phyloP scores from a whole-genome alignment of 2,888 invertebrate genomes.

The Melinaea menophilus region DNA sequence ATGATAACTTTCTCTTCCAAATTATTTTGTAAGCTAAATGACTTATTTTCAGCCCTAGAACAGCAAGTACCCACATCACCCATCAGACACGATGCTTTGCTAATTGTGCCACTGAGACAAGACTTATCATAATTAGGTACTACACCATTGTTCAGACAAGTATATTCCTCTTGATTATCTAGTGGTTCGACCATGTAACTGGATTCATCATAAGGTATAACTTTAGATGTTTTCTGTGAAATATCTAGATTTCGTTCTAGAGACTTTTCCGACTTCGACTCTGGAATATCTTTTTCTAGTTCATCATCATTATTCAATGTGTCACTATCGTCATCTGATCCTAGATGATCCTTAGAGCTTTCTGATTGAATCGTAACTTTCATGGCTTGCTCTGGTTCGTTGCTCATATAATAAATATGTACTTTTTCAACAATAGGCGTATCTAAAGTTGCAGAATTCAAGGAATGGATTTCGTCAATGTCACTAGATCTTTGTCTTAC shows the following conservation, averaged over 20 bases:
- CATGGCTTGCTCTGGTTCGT: slow-evolving; percentile 86
- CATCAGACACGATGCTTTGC: slow-evolving; percentile 69
- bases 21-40: slow-evolving; percentile 57
- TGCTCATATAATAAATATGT: slow-evolving; percentile 87
- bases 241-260: slow-evolving; percentile 53
- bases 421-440: slow-evolving; percentile 86
- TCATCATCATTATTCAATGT: slow-evolving; percentile 82
- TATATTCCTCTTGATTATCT: slow-evolving; percentile 60
- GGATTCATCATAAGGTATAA: slow-evolving; percentile 72
- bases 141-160: slow-evolving; percentile 61
- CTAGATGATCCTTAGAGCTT: slow-evolving; percentile 81
- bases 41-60: slow-evolving; percentile 61
- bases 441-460: slow-evolving; percentile 84
- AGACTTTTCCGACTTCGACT: slow-evolving; percentile 67
- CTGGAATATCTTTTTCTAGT: slow-evolving; percentile 75
- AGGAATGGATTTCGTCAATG: slow-evolving; percentile 89
- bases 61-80: slow-evolving; percentile 70
- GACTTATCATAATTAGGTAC: slow-evolving; percentile 71
- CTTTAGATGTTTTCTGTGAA: slow-evolving; percentile 55
- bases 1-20: slow-evolving; percentile 77
- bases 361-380: slow-evolving; percentile 84
- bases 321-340: slow-evolving; percentile 83
- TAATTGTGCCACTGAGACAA: slow-evolving; percentile 68
- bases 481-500: slow-evolving; percentile 78
- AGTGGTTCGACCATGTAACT: slow-evolving; percentile 74